Evolutionary conservation across 2,888 invertebrate species (phyloP).

Genomic region (Empis stercorea): DNA sequence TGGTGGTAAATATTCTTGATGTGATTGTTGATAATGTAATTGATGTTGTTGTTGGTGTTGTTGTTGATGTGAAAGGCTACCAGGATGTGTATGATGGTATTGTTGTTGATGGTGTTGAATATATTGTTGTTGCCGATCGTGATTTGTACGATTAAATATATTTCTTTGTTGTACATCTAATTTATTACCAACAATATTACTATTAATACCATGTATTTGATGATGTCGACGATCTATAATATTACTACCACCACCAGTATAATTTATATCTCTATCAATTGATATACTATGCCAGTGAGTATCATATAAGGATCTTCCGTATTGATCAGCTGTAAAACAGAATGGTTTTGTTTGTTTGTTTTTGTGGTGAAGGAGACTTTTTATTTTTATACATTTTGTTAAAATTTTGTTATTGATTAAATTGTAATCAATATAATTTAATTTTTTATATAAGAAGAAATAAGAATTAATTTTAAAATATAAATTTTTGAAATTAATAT

Average conservation of each 20-base stretch:
- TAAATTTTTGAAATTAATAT: too few species aligned
- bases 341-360: not conserved
- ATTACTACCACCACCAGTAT: constrained; percentile 2
- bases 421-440: too few species aligned
- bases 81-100: constrained; percentile 8
- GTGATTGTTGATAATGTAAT: constrained; percentile 7
- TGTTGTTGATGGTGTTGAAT: constrained; percentile 33
- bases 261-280: constrained; percentile 11
- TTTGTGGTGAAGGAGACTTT: not conserved
- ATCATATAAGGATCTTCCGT: not conserved
- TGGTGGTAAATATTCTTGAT: not conserved
- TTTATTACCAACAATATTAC: constrained; percentile 14
- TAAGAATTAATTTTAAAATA: too few species aligned
- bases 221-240: not conserved
- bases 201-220: too few species aligned
- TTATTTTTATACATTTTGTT: not conserved
- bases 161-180: constrained; percentile 36
- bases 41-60: not conserved
- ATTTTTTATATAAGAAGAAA: too few species aligned
- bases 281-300: not conserved
- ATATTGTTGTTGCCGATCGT: constrained; percentile 32
- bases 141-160: constrained; percentile 38
- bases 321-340: not conserved
- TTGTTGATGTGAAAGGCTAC: constrained; percentile 7
- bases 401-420: too few species aligned